Base-by-base conservation (phyloP, 2,797 vertebrate species). In the Leucoraja ocellata region DNA sequence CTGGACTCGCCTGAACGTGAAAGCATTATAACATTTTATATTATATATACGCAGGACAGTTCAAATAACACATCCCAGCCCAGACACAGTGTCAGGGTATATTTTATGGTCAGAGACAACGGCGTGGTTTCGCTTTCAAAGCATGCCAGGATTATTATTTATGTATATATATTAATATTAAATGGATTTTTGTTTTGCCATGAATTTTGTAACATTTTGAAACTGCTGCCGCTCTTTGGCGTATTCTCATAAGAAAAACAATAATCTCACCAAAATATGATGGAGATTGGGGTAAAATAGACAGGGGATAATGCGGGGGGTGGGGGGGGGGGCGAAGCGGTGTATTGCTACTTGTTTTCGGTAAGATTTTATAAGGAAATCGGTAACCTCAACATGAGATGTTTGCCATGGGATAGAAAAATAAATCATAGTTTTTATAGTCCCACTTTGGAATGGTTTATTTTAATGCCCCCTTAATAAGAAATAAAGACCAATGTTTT, bases 21-120 rank as follows among this genome's bases (percentile, higher is more conserved):
- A 74, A 46, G 21, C 90, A 74, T 21, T 74, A 68, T 74, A 91
- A 74, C 90, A 91, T 91, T 91, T 91, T 91, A 91, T 74, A 91
- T 68, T 88, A 74, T 91, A 71, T 74, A 91, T 73, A 91, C 10
- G 8, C 90, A 54, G 68, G 68, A 54, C 65, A 71, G 68, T 91
- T 74, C 36, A 91, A 36, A 74, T 91, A 68, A 91, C 71, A 71
- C 84, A 88, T 18, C 84, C 65, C 32, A 65, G 84, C n/a, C 84
- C 84, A 88, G 84, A 88, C 68, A n/a, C 61, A 68, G 10, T 88
- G 63, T 32, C 84, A 36, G 46, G 3, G 46, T 83, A 18, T 88
- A 61, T 88, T 88, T 88, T 68, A 88, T 68, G n/a, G n/a, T 68
- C 84, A 88, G n/a, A 68, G 6, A 88, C 63, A 88, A 88, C 68